A percentile compares a stretch with the other conserved stretches of the same genome.
phyloP scores from a whole-genome alignment of 92 coral and sea anemone genomes.

The Diadumene lineata region DNA sequence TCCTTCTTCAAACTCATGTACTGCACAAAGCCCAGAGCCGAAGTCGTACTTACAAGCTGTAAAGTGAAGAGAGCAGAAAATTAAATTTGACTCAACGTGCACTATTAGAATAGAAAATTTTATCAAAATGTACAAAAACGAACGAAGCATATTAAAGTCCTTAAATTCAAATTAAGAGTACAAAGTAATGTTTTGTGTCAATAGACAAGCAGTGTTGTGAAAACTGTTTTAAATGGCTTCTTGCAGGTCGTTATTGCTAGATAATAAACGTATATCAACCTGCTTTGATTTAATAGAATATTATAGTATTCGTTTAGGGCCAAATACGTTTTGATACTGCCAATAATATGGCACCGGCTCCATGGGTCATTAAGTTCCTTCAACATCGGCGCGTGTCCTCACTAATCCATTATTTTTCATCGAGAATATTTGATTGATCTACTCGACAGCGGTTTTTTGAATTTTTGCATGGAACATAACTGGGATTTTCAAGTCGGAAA shows the following conservation, averaged over 20 bases:
- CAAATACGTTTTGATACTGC: no score
- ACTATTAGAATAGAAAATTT: background rate
- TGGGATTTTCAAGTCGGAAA: background rate
- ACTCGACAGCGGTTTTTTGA: background rate
- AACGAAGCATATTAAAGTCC: background rate
- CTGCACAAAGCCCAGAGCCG: no score
- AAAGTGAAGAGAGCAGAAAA: no score
- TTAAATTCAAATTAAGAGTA: conserved; percentile 7
- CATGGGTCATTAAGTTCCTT: no score
- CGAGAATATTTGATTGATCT: background rate
- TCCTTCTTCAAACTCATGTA: no score
- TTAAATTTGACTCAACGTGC: no score
- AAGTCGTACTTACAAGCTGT: no score
- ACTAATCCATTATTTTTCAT: conserved; percentile 1
- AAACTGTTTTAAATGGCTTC: background rate
- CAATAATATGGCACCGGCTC: no score
- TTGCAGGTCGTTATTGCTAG: background rate
- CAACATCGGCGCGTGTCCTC: conserved; percentile 13
- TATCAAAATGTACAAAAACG: background rate
- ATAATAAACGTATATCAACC: background rate
- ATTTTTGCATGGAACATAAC: background rate
- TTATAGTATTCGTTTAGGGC: no score
- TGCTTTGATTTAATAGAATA: no score
- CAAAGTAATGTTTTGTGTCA: background rate
- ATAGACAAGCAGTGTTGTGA: background rate